Evolutionary conservation across 2,113 vertebrate genomes (phyloP).

Genomic region (Pristiophorus japonicus): DNA sequence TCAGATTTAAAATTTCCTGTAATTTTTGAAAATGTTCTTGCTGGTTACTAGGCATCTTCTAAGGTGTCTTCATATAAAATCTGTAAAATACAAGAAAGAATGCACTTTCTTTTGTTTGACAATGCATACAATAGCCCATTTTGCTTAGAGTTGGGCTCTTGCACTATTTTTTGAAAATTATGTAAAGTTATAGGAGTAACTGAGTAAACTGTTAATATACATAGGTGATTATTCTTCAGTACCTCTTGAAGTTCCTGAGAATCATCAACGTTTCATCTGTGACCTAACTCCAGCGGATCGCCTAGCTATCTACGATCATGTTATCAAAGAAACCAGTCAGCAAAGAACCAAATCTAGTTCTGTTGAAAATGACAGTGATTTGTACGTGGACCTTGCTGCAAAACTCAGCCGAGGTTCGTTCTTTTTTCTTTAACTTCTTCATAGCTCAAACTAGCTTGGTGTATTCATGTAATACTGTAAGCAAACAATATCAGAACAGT

Average conservation of each 20-base stretch:
- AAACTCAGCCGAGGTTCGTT: constrained; percentile 82
- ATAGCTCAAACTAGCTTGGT: too few relatives aligned
- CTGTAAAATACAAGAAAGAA: not conserved
- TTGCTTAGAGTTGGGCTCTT: not conserved
- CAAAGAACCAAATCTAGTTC: constrained; percentile 57
- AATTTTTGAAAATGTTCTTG: not conserved
- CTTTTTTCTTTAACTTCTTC: not conserved
- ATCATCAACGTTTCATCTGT: constrained; percentile 79
- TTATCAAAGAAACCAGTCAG: constrained; percentile 64
- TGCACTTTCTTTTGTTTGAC: not conserved
- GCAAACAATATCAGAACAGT: not conserved
- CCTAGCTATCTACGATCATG: constrained; percentile 81
- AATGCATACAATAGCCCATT: not conserved
- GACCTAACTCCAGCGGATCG: constrained; percentile 88
- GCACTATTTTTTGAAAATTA: not conserved
- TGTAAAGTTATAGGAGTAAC: constrained; percentile 11
- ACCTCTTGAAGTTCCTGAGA: constrained; percentile 79
- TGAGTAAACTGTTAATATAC: constrained; percentile 43
- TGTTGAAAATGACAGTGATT: constrained; percentile 72
- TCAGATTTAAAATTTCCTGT: not conserved
- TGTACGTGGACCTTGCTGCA: constrained; percentile 89
- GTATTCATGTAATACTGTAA: not conserved
- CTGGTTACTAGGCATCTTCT: not conserved
- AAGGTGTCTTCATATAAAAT: not conserved
- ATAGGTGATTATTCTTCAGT: constrained; percentile 73